Conservation (phyloP, 2,113 vertebrate species). For the Myrmophylax atrothorax region DNA sequence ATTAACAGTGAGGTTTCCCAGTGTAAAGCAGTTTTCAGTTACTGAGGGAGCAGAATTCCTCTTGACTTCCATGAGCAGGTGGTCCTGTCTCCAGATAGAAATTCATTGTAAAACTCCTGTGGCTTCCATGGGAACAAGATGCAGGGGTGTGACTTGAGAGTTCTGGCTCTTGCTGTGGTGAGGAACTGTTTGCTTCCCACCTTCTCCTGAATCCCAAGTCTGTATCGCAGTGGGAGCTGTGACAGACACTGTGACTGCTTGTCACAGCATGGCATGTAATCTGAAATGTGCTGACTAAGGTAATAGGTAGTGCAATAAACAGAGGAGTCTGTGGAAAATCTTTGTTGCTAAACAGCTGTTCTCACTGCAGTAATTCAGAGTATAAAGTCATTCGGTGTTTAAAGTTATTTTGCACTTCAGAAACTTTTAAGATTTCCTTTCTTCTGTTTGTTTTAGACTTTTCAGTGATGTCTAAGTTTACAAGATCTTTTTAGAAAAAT, state of each 20-base stretch:
- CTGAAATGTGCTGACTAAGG: background rate
- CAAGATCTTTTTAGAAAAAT: background rate
- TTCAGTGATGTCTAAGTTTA: background rate
- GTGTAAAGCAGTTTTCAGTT: background rate
- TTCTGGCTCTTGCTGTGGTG: background rate
- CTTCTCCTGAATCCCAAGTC: background rate
- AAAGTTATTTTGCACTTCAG: background rate
- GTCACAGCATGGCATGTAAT: background rate
- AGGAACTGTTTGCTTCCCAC: background rate
- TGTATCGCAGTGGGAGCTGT: background rate
- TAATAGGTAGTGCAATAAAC: background rate
- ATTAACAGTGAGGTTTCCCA: background rate
- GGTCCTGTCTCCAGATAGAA: background rate
- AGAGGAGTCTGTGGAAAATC: background rate
- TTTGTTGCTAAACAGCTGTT: slow-evolving; percentile 4
- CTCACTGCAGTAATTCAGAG: background rate
- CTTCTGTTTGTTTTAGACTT: background rate
- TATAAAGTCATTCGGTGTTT: background rate
- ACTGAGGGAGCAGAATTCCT: background rate
- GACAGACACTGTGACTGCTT: background rate
- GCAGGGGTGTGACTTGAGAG: background rate
- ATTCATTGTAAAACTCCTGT: background rate
- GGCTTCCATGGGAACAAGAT: background rate
- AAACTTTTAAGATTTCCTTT: background rate
- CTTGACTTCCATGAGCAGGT: background rate